Conservation (phyloP, 1,140 invertebrate genomes). For the Proctacanthus coquilletti region DNA sequence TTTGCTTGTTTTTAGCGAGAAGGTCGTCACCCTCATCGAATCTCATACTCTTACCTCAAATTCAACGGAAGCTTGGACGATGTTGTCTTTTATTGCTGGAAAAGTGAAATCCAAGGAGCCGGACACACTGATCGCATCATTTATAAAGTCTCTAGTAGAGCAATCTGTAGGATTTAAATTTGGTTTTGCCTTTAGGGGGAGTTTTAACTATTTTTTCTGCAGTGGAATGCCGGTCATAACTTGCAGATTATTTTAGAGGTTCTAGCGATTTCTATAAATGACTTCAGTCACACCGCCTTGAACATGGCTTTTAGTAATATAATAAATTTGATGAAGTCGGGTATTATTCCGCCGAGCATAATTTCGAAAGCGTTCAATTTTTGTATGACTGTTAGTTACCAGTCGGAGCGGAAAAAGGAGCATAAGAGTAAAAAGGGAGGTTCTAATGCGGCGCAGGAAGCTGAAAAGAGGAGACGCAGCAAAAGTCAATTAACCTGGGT, state of each 20-base stretch:
- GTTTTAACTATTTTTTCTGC: neutral
- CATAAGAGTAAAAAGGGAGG: neutral
- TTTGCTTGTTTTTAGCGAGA: conserved; percentile 12
- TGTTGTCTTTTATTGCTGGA: conserved; percentile 23
- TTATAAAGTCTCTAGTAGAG: conserved; percentile 7
- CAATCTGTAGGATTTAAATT: conserved; percentile 7
- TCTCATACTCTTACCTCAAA: conserved; percentile 21
- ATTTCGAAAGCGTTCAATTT: conserved; percentile 11
- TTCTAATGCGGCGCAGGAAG: neutral
- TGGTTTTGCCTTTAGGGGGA: neutral
- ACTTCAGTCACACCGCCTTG: conserved; percentile 15
- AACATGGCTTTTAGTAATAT: conserved; percentile 19
- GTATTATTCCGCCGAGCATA: conserved; percentile 7
- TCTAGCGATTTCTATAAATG: conserved; percentile 9
- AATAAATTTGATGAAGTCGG: conserved; percentile 7
- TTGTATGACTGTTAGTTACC: conserved; percentile 6
- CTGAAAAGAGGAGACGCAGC: neutral
- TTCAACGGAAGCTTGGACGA: conserved; percentile 24
- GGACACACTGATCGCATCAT: conserved; percentile 18
- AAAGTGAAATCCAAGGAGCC: conserved; percentile 13
- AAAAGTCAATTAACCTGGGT: conserved; percentile 3
- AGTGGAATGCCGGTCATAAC: conserved; percentile 12
- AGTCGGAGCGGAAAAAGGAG: conserved; percentile 4
- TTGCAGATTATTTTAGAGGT: conserved; percentile 10
- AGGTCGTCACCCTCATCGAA: conserved; percentile 17